phyloP scores from a whole-genome alignment of 2,888 invertebrate genomes.

The Clanis bilineata region DNA sequence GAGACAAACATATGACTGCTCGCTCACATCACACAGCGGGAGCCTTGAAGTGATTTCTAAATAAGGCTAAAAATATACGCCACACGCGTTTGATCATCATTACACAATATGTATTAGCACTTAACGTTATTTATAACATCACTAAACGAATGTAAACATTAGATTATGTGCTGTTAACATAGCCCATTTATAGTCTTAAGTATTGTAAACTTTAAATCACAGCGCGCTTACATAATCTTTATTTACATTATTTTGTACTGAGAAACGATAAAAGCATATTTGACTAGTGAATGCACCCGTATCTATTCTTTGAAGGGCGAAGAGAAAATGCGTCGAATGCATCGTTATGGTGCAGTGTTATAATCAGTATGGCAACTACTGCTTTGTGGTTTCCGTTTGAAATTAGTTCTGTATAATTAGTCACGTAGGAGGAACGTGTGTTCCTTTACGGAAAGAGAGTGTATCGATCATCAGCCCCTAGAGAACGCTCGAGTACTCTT shows the following conservation, averaged over 20 bases:
- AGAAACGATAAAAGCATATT: constrained; percentile 10
- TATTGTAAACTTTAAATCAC: constrained; percentile 12
- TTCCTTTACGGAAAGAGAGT: constrained; percentile 16
- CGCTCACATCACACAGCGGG: constrained; percentile 45
- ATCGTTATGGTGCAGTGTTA: constrained; percentile 31
- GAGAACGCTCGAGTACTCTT: neutral
- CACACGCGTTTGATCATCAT: constrained; percentile 46
- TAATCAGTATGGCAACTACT: constrained; percentile 38
- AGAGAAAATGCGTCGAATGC: constrained; percentile 36
- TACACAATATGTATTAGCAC: constrained; percentile 27
- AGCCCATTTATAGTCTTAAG: constrained; percentile 4
- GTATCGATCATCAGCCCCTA: neutral
- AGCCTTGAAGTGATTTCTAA: constrained; percentile 56
- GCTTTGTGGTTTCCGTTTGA: constrained; percentile 46
- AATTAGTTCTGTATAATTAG: constrained; percentile 40
- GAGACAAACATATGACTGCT: constrained; percentile 42
- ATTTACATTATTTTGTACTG: constrained; percentile 5
- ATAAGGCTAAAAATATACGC: constrained; percentile 50
- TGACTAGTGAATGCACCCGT: constrained; percentile 13
- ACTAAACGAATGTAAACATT: constrained; percentile 14
- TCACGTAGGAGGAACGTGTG: constrained; percentile 25
- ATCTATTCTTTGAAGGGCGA: constrained; percentile 40
- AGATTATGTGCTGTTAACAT: constrained; percentile 1
- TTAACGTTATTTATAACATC: constrained; percentile 19
- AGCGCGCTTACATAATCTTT: constrained; percentile 12